Evolutionary conservation across 2,113 vertebrate genomes (phyloP), one percentile per base, ranked within the genome.

Genomic region (Cromileptes altivelis): DNA sequence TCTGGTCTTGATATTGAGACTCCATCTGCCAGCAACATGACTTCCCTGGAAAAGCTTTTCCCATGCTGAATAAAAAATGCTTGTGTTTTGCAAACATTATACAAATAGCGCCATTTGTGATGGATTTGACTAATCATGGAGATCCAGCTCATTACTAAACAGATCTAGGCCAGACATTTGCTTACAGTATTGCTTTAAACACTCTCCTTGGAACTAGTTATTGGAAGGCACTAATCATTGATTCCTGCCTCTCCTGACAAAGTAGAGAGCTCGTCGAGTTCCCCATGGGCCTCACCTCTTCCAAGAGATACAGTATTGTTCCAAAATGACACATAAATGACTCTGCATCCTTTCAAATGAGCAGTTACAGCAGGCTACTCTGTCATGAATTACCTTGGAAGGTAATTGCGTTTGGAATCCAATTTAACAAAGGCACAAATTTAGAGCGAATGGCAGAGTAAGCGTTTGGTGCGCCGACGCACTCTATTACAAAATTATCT

Each of bases 381-480:
- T 85, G 76, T 87, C 82, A 45, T 77, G 83, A 93, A 94, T 93
- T 86, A 90, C 85, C 83, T 76, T 82, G 74, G 82, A 64, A 84
- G 88, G 91, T 95, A 93, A 95, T 94, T 94, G 88, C 87, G 86
- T 92, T 91, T 85, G 50, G 91, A 91, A 93, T 92, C 91, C 89
- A 91, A 90, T 93, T 92, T 92, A 88, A 90, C 85, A 90, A 91
- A 91, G 67, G 68, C 62, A 52, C 75, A 86, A 71, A 85, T 90
- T 91, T 76, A 65, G 76, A 85, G 71, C 18, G 67, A 88, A 89
- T 72, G 70, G 80, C 81, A 78, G 85, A 87, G 82, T 93, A 80
- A 83, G 82, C 60, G 30, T 89, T 91, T 80, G 64, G 69, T 82
- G 78, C 57, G 14, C 82, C 73, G 47, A 83, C 53, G 56, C 78